Conservation (phyloP, 2,797 vertebrate species). For the Petrocephalus schoutedeni region DNA sequence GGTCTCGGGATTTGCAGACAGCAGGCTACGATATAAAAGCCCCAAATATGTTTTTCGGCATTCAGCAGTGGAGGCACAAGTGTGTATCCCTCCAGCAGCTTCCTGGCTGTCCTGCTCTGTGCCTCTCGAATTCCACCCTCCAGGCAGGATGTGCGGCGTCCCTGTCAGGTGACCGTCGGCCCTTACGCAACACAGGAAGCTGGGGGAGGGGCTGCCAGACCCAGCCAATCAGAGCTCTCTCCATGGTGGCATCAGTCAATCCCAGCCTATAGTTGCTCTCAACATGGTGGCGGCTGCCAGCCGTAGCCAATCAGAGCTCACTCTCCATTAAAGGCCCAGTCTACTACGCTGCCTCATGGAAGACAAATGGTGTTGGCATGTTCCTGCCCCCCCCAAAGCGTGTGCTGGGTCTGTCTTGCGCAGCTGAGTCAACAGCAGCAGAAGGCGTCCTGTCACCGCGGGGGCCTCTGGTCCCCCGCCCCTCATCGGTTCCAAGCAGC, state of each 20-base stretch:
- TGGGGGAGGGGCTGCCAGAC: background rate
- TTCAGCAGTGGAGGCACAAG: background rate
- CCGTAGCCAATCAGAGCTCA: background rate
- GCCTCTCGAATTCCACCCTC: background rate
- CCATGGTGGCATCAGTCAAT: background rate
- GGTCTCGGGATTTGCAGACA: background rate
- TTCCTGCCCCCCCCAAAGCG: background rate
- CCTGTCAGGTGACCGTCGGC: background rate
- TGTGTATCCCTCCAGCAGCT: background rate
- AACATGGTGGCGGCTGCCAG: background rate
- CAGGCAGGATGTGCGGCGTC: background rate
- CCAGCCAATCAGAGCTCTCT: background rate
- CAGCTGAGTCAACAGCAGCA: slow-evolving; percentile 15
- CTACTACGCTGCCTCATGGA: background rate
- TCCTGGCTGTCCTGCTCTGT: background rate
- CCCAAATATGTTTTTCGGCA: background rate
- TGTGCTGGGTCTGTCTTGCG: background rate
- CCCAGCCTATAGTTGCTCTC: background rate
- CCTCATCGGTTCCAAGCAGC: background rate
- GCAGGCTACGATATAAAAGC: background rate
- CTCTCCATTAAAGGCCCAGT: background rate
- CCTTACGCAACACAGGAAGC: background rate
- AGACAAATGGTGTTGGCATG: background rate
- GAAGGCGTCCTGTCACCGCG: background rate
- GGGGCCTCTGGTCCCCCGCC: background rate